Evolutionary conservation across 2,113 vertebrate genomes (phyloP), one percentile per base, ranked within the genome.

Genomic region (Platycercus adscitus): DNA sequence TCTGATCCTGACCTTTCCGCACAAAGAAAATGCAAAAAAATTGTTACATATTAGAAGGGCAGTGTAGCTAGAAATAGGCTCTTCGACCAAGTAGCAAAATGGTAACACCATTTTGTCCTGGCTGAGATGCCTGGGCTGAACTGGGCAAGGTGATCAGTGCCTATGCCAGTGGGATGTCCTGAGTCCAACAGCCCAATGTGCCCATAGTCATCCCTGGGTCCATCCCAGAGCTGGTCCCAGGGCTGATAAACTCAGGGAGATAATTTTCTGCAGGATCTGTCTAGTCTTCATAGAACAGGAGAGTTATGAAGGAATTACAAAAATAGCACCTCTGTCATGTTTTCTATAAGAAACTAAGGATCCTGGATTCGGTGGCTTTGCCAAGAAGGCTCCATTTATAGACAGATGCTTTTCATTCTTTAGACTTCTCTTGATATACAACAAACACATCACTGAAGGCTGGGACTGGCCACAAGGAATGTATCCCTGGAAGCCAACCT

Each of bases 181-280:
- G 2, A 19, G 15, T 29, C 47, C 2, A 0, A 11, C 69, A 43
- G 41, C 69, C n/a, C 17, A 0, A 1, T 11, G 14, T 35, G 60
- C 39, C 41, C 53, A 4, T 1, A 0, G 44, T 41, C 2, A 0
- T 31, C 37, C 41, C 39, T 3, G 2, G 11, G 13, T 6, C 66
- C 17, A 0, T 9, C 35, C 76, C 63, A 56, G 63, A 20, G 53
- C 31, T 6, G 55, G 31, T 37, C 35, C 39, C 6, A 3, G 11
- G 31, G n/a, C 47, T 28, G 35, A 14, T 16, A 12, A 58, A 29
- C 29, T 21, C 39, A 3, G 12, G 46, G 39, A 31, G n/a, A 16
- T 26, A 7, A 15, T 20, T n/a, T 61, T 41, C 46, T 20, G 35
- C 17, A 24, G 82, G 21, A 37, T 33, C 41, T 55, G 17, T 24